Conservation (phyloP, 2,113 vertebrate genomes). For the Vulpes ferrilata region DNA sequence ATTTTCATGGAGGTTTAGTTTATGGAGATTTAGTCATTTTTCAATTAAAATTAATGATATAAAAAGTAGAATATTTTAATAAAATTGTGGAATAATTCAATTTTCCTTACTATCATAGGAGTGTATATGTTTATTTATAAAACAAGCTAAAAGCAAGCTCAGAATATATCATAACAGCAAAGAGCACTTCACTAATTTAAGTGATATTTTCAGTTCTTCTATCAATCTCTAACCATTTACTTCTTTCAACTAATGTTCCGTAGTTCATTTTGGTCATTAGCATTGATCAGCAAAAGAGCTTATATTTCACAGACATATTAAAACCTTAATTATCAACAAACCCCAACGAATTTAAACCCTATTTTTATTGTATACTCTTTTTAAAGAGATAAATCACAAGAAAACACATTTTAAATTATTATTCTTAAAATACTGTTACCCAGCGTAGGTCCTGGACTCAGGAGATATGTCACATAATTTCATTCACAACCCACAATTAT, state of each 20-base stretch:
- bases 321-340: conserved; percentile 56
- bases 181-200: not conserved
- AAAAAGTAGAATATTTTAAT: not conserved
- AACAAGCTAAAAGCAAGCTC: not conserved
- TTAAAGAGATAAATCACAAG: conserved; percentile 1
- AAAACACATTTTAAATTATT: not conserved
- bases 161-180: not conserved
- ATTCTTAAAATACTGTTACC: not conserved
- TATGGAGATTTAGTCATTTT: not conserved
- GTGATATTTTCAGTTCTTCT: not conserved
- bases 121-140: not conserved
- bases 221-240: not conserved
- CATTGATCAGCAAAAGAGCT: not conserved
- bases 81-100: not conserved
- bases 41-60: conserved; percentile 23
- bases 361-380: not conserved
- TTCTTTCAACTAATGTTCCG: conserved; percentile 5
- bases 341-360: not conserved
- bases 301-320: conserved; percentile 17
- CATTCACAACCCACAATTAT: not conserved
- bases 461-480: not conserved
- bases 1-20: conserved; percentile 11
- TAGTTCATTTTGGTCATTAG: not conserved
- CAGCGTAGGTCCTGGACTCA: not conserved
- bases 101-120: not conserved